Evolutionary conservation across 2,888 invertebrate species (phyloP), one percentile per base, ranked within the genome.

Genomic region (Liposcelis brunnea): DNA sequence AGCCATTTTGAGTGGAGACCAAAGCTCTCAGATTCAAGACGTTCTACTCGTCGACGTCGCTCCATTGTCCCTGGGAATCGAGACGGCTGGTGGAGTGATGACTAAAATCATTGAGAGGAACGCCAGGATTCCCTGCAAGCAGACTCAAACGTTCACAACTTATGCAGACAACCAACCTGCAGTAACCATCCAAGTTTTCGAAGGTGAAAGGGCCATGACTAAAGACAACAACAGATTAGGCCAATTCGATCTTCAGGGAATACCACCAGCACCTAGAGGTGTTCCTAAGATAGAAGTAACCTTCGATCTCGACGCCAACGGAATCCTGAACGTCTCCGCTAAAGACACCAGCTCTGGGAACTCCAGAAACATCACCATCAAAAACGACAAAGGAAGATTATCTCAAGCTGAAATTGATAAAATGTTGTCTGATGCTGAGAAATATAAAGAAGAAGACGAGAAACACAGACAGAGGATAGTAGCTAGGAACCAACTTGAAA

Each of bases 271-370:
- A 1, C 85, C 86, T 0, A 70, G 86, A 51, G 86, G 86, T 14
- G 70, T 81, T 2, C 80, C 81, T 1, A 78, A 81, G 64, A 74
- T 80, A 53, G 67, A 82, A 61, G 82, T 87, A 0, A 82, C 85
- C 1, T 90, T 90, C 53, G 86, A 89, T 59, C 68, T 90, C 44
- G 87, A 90, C 55, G 86, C 86, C n/a, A 87, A 90, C 58, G 87
- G 89, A 49, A 90, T 90, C 49, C 61, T 86, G 4, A 79, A 85
- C 55, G 65, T 72, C 2, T 63, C 67, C 2, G 68, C 67, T 15
- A 69, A 69, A 56, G 74, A 75, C 52, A 67, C 63, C 42, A 68
- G 70, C 49, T 69, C 70, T 16, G 85, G 85, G 1, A 77, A 77
- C 50, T 72, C 71, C 50, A 78, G 75, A 60, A 77, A 80, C 57